Conservation (phyloP, 2,113 vertebrate genomes). For the Rallus limicola region DNA sequence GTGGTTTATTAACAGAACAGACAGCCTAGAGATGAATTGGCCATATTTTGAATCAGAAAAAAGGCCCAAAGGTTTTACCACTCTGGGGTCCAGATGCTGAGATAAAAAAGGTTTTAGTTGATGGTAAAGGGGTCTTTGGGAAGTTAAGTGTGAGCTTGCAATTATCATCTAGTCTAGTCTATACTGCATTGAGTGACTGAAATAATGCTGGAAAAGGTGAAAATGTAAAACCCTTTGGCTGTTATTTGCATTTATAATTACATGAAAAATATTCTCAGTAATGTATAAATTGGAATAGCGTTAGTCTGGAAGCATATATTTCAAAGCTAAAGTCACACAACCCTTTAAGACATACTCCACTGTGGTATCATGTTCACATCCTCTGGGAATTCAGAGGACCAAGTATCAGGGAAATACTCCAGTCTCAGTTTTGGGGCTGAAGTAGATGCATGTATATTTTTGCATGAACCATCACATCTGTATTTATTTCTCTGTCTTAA, state of each 20-base stretch:
- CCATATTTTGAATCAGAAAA: background rate
- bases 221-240: background rate
- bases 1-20: background rate
- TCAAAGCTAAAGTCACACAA: background rate
- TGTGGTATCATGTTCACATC: background rate
- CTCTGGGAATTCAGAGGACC: background rate
- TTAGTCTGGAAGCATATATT: background rate
- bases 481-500: background rate
- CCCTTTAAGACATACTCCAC: background rate
- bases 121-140: background rate
- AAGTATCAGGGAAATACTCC: background rate
- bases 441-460: accelerated
- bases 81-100: background rate
- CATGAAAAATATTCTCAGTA: background rate
- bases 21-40: background rate
- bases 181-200: background rate
- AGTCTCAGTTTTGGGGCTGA: background rate
- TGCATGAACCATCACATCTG: background rate
- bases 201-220: background rate
- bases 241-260: background rate
- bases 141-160: background rate
- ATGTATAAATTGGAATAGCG: background rate
- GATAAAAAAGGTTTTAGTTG: background rate
- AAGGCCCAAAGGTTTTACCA: background rate
- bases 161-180: background rate